Evolutionary conservation across 2,888 invertebrate genomes (phyloP).

Genomic region (Opisthograptis luteolata): DNA sequence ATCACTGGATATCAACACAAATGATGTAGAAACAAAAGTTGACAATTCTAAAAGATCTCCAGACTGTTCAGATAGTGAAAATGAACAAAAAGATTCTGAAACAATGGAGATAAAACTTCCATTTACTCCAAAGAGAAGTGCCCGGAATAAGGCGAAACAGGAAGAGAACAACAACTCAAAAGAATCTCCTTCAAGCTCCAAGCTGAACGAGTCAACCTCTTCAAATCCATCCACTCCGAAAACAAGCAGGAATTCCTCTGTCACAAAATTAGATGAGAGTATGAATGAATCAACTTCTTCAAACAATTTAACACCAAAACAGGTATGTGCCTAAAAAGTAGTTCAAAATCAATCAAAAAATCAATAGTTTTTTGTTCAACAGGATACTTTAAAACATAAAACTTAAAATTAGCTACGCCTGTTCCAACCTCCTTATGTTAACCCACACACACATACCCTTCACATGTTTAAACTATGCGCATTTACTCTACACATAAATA

Average conservation of each 20-base stretch:
- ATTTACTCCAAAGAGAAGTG: conserved; percentile 59
- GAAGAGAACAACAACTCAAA: conserved; percentile 54
- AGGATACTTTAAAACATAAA: no score
- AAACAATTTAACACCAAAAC: conserved; percentile 69
- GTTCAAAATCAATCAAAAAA: no score
- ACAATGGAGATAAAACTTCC: conserved; percentile 20
- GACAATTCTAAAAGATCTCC: conserved; percentile 25
- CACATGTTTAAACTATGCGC: no score
- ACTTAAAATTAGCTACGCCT: no score
- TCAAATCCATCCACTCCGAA: conserved; percentile 60
- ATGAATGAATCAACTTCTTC: conserved; percentile 55
- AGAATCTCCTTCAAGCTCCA: conserved; percentile 47
- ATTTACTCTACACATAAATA: no score
- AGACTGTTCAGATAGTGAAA: conserved; percentile 17
- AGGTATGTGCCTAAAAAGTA: no score
- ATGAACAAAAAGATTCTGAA: conserved; percentile 13
- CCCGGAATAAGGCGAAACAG: conserved; percentile 51
- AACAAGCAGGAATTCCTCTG: conserved; percentile 55
- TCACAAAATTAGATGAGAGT: conserved; percentile 57
- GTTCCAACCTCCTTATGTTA: no score
- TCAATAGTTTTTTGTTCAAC: no score
- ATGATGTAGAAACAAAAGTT: conserved; percentile 10
- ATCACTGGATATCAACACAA: not conserved
- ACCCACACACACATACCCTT: no score
- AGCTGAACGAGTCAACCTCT: conserved; percentile 54